A percentile compares a stretch with the other conserved stretches of the same genome.
Evolutionary conservation across 2,113 vertebrate species (phyloP).

Genomic region (Ophthalmolycus amberensis): DNA sequence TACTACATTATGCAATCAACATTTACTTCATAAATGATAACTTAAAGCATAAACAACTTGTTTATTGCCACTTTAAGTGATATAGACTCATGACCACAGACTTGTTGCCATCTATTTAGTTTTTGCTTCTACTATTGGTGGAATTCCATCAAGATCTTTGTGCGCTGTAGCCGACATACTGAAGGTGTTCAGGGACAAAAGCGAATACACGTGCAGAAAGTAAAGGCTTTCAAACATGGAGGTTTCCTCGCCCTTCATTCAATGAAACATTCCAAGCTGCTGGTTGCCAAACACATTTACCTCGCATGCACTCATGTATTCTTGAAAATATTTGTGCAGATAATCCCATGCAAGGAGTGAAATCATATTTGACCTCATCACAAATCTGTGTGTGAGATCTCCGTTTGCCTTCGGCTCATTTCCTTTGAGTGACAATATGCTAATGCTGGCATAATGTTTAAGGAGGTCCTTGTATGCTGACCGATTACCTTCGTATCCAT

Average conservation of each 20-base stretch:
- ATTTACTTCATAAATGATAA: background rate
- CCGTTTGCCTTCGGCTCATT: constrained; percentile 17
- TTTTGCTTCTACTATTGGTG: background rate
- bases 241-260: background rate
- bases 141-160: background rate
- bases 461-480: background rate
- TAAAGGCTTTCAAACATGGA: background rate
- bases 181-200: background rate
- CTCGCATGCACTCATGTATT: background rate
- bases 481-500: background rate
- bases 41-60: background rate
- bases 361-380: background rate
- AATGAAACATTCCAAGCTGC: background rate
- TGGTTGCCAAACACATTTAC: background rate
- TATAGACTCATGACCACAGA: background rate
- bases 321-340: background rate
- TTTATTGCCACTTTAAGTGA: background rate
- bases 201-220: background rate
- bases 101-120: background rate
- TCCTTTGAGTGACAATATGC: background rate
- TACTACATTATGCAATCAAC: background rate
- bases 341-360: background rate
- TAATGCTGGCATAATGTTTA: background rate
- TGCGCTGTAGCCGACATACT: background rate
- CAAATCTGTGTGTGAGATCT: background rate